phyloP scores from a whole-genome alignment of 2,113 vertebrate genomes.

The Percina caprodes region DNA sequence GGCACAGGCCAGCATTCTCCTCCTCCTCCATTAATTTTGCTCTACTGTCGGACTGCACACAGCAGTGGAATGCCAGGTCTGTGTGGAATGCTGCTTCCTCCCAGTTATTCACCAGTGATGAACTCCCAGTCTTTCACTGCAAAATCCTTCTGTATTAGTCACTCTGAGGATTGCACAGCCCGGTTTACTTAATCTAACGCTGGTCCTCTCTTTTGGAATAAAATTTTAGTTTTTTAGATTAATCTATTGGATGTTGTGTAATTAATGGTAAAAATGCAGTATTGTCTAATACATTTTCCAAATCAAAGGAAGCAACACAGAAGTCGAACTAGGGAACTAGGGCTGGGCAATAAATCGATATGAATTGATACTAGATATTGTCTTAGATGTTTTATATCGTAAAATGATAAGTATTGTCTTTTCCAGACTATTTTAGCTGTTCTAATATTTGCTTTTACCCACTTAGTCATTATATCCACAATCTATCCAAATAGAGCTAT shows the following conservation, averaged over 20 bases:
- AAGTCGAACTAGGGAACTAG: neutral
- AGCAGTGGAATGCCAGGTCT: constrained; percentile 61
- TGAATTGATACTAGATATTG: too few species aligned
- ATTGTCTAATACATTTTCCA: neutral
- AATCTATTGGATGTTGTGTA: neutral
- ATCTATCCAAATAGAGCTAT: too few species aligned
- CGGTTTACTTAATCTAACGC: neutral
- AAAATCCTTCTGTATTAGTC: constrained; percentile 36
- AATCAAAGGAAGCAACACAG: neutral
- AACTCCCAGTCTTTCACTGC: constrained; percentile 11
- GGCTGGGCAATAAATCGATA: too few species aligned
- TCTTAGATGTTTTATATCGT: too few species aligned
- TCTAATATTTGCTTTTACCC: too few species aligned
- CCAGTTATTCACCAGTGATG: constrained; percentile 49
- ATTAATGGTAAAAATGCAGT: neutral
- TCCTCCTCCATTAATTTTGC: constrained; percentile 54
- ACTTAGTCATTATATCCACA: too few species aligned
- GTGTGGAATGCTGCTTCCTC: constrained; percentile 62
- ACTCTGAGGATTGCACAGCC: constrained; percentile 18
- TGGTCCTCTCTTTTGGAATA: neutral
- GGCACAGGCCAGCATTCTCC: constrained; percentile 27
- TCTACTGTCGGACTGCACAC: constrained; percentile 2
- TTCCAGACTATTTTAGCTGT: too few species aligned
- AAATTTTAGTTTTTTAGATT: neutral
- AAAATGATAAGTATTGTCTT: too few species aligned